Evolutionary conservation across 1,140 invertebrate species (phyloP), one percentile per base, ranked within the genome.

Genomic region (Ptiloglossa arizonensis): DNA sequence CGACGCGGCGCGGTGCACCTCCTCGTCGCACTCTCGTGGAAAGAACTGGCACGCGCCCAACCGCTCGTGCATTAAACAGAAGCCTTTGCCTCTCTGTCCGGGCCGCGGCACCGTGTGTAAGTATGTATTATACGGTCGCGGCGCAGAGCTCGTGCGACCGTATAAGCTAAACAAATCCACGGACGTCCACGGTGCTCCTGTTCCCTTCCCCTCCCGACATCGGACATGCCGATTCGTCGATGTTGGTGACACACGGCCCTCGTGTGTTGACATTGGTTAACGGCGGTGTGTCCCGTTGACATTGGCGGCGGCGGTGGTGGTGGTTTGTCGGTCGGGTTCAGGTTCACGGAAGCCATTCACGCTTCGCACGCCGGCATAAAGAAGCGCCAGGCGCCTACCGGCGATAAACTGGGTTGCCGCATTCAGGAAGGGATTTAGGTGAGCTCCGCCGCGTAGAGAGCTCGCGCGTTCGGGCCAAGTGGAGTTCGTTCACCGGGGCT

Each of bases 151-250:
- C 38, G 52, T 29, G 64, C 63, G 41, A 32, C 64, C 56, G 73
- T 80, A 72, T 72, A 80, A 68, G 71, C 82, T 86, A 81, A 87
- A 86, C 82, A 87, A 87, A 86, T 83, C 69, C 69, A 64, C 35
- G 68, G 27, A 63, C 41, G 50, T 24, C 63, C 35, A 5, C 38
- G 32, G 19, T 8, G 2, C 32, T n/a, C n/a, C n/a, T n/a, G n/a
- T n/a, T n/a, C n/a, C n/a, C n/a, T n/a, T n/a, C n/a, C n/a, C n/a
- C n/a, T n/a, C n/a, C 19, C 19, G 17, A 24, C 41, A 67, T 24
- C 32, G 54, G 44, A 22, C 17, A 41, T 68, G 46, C 27, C 71
- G 71, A 66, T 75, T 62, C 74, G 74, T 77, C 38, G 35, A 62
- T 54, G 46, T 59, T 19, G 68, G 56, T 63, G 57, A 56, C 44